Percentiles rank a stretch among this genome's conserved stretches.
Evolutionary conservation across 2,888 invertebrate species (phyloP).

Genomic region (Parasteatoda lunata): DNA sequence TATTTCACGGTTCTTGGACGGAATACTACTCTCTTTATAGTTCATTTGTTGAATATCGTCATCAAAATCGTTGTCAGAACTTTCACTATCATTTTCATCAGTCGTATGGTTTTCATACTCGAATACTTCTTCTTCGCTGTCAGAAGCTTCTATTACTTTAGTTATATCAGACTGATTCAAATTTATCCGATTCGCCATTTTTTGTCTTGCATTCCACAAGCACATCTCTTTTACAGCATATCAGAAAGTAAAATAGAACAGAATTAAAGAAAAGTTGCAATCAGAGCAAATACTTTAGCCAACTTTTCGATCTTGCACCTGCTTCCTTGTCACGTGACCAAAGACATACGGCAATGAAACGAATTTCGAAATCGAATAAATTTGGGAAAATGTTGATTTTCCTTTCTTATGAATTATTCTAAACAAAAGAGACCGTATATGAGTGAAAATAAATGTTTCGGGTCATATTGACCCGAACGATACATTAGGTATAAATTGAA

Average conservation of each 20-base stretch:
- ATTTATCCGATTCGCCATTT: not conserved
- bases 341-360: not conserved
- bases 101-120: constrained; percentile 24
- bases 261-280: constrained; percentile 10
- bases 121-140: constrained; percentile 30
- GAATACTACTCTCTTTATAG: constrained; percentile 1
- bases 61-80: not conserved
- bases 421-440: not conserved
- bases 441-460: constrained; percentile 9
- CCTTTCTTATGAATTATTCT: not conserved
- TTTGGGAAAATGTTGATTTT: not conserved
- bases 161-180: too few relatives aligned
- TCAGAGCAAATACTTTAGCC: not conserved
- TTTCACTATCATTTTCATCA: constrained; percentile 21
- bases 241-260: constrained; percentile 6
- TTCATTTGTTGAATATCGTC: constrained; percentile 6
- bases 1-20: too few relatives aligned
- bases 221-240: constrained; percentile 8
- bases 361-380: not conserved
- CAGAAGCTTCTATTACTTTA: not conserved
- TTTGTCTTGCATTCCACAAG: not conserved
- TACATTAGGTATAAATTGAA: too few relatives aligned
- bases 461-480: too few relatives aligned
- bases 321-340: too few relatives aligned
- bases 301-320: too few relatives aligned